Evolutionary conservation across 2,113 vertebrate genomes (phyloP).

Genomic region (Neofelis nebulosa): DNA sequence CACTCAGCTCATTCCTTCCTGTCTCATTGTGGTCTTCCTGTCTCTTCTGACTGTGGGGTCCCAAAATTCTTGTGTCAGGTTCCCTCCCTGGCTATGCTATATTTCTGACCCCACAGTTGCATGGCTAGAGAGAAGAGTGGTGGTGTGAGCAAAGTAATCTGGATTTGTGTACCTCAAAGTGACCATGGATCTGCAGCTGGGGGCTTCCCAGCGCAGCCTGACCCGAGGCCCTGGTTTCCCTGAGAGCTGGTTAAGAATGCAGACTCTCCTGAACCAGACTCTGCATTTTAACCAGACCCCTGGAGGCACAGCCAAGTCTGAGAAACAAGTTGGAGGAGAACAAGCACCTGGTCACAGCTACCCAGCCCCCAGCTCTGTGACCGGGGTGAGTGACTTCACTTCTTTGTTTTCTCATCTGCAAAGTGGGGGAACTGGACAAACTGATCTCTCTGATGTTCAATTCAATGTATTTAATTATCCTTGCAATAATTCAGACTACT

Average conservation of each 20-base stretch:
- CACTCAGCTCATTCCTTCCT: conserved; percentile 61
- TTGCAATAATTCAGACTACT: not conserved
- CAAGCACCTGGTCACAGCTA: not conserved
- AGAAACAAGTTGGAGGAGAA: not conserved
- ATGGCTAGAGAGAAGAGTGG: not conserved
- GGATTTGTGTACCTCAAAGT: not conserved
- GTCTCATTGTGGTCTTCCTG: conserved; percentile 48
- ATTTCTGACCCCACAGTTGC: not conserved
- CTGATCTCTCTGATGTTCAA: not conserved
- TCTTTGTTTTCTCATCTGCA: conserved; percentile 23
- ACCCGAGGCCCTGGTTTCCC: not conserved
- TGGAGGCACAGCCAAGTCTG: not conserved
- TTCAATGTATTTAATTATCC: not conserved
- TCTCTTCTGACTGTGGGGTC: conserved; percentile 7
- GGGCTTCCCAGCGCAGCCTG: not conserved
- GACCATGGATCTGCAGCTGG: not conserved
- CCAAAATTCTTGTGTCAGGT: not conserved
- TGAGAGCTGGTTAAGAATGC: not conserved
- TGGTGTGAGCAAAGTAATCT: not conserved
- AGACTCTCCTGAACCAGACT: not conserved
- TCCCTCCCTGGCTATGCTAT: not conserved
- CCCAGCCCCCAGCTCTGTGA: not conserved
- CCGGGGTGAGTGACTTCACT: not conserved
- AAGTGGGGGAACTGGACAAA: not conserved
- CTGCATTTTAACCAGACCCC: not conserved